phyloP scores from a whole-genome alignment of 1,140 invertebrate genomes.

The Pseudobourletiella spinata region DNA sequence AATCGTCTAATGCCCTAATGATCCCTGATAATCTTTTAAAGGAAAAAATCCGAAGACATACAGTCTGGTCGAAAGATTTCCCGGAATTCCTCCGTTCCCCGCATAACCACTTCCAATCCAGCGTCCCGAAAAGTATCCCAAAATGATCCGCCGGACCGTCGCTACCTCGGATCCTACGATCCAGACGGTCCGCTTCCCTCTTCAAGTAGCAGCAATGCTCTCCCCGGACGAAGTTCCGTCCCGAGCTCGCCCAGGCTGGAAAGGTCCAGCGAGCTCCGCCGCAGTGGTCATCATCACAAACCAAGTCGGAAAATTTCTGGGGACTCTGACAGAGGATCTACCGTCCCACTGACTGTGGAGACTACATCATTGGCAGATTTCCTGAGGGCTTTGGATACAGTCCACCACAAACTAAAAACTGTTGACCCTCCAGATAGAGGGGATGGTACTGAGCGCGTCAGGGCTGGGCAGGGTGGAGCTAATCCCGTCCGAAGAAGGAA shows the following conservation, averaged over 20 bases:
- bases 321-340: background rate
- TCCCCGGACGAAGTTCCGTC: background rate
- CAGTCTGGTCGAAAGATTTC: slow-evolving; percentile 6
- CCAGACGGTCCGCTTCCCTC: background rate
- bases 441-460: background rate
- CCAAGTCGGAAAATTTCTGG: background rate
- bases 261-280: background rate
- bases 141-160: slow-evolving; percentile 2
- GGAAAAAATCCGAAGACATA: background rate
- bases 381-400: slow-evolving; percentile 21
- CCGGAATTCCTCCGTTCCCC: too few species aligned
- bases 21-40: background rate
- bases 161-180: background rate
- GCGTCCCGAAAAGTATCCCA: slow-evolving; percentile 1
- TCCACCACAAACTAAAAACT: slow-evolving; percentile 22
- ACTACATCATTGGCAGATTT: slow-evolving; percentile 22
- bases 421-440: background rate
- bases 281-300: background rate
- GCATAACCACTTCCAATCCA: too few species aligned
- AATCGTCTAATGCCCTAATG: background rate
- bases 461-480: background rate
- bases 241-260: background rate
- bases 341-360: slow-evolving; percentile 7
- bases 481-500: slow-evolving; percentile 28
- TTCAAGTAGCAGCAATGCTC: background rate